These are phyloP conservation scores for Girardinichthys multiradiatus DNA, from an alignment of 2,113 vertebrate species.

Conservation along the genomic window DNA sequence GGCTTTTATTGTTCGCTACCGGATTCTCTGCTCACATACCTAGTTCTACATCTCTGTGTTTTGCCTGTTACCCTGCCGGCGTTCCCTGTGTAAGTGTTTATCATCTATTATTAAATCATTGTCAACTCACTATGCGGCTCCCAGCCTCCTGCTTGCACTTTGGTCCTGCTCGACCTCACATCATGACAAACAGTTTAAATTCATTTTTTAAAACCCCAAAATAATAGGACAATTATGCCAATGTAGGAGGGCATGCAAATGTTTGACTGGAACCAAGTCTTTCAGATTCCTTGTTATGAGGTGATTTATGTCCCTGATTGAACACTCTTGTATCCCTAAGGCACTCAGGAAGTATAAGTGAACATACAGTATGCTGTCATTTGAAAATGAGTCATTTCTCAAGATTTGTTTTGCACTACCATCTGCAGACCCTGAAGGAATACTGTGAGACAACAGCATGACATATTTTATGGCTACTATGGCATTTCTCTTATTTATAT, in stretches of 20 bases:
- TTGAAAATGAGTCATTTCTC: slow-evolving; percentile 9
- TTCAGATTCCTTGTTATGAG: slow-evolving; percentile 6
- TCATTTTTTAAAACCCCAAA: neutral
- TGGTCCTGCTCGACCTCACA: too few species aligned
- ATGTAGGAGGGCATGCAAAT: neutral
- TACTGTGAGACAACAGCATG: neutral
- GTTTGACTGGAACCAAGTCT: neutral
- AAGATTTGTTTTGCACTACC: neutral
- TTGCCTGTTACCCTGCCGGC: too few species aligned
- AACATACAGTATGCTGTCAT: slow-evolving; percentile 2
- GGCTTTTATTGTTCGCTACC: too few species aligned
- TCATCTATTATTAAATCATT: too few species aligned
- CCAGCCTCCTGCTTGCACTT: too few species aligned
- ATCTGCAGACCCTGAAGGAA: slow-evolving; percentile 8
- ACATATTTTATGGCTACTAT: neutral
- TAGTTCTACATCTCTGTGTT: too few species aligned
- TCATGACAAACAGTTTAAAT: neutral
- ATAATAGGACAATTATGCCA: neutral
- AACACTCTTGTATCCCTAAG: neutral
- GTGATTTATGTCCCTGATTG: neutral
- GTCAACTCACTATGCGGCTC: too few species aligned
- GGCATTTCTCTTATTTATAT: neutral
- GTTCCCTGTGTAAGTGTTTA: too few species aligned
- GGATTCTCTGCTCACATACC: too few species aligned
- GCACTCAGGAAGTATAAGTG: neutral